A percentile compares a stretch with the other conserved stretches of the same genome.
Conservation (phyloP, 2,113 vertebrate species). For the Scomber scombrus region DNA sequence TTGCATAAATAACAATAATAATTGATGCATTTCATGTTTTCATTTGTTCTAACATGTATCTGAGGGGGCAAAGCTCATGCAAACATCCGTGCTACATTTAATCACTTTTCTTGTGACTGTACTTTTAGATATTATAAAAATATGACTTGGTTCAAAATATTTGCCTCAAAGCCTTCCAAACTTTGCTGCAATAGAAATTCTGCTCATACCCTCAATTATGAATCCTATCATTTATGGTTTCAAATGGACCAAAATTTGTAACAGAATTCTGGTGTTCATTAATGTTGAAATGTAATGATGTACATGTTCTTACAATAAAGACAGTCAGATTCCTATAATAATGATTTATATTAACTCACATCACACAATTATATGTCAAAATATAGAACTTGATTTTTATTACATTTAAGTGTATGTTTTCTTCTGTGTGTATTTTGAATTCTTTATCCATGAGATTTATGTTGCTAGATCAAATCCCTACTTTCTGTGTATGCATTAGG, state of each 20-base stretch:
- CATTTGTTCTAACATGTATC: constrained; percentile 66
- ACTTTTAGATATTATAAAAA: constrained; percentile 29
- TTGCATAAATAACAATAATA: constrained; percentile 22
- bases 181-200: constrained; percentile 55
- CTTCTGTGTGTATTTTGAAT: too few species aligned
- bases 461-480: too few species aligned
- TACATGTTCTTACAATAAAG: too few species aligned
- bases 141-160: constrained; percentile 21
- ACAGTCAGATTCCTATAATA: too few species aligned
- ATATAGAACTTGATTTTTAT: too few species aligned
- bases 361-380: too few species aligned
- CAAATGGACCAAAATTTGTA: constrained; percentile 53
- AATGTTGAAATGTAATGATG: too few species aligned
- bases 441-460: too few species aligned
- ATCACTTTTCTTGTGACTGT: constrained; percentile 21
- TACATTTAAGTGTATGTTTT: too few species aligned
- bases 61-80: constrained; percentile 66
- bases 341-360: too few species aligned
- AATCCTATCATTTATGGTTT: constrained; percentile 76
- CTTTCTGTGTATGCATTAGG: too few species aligned
- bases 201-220: constrained; percentile 63
- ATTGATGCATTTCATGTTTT: constrained; percentile 43
- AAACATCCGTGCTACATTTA: constrained; percentile 71
- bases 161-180: constrained; percentile 36
- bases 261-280: constrained; percentile 2